phyloP scores from a whole-genome alignment of 2,113 vertebrate genomes.

The Xyrauchen texanus region DNA sequence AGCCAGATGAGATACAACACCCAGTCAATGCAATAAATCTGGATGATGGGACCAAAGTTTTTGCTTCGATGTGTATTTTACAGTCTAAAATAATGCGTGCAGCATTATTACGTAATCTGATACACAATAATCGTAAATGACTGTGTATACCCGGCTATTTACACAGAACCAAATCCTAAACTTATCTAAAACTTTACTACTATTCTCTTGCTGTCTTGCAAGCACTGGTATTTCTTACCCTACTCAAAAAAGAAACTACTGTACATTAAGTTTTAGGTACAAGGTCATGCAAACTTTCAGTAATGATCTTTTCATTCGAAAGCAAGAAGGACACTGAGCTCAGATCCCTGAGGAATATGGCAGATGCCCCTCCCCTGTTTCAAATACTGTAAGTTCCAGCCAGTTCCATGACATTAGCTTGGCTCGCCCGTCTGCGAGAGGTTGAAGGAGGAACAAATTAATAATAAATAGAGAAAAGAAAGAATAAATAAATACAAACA shows the following conservation, averaged over 20 bases:
- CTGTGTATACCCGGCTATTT: not conserved
- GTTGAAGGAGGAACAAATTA: slow-evolving; percentile 45
- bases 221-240: not conserved
- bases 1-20: no score
- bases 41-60: no score
- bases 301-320: slow-evolving; percentile 6
- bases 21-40: no score
- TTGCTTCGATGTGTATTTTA: no score
- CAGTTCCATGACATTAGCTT: slow-evolving; percentile 42
- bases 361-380: slow-evolving; percentile 9
- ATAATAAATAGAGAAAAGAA: slow-evolving; percentile 54
- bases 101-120: no score
- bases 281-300: not conserved
- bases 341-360: not conserved
- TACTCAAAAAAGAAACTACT: not conserved
- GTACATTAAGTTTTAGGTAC: not conserved
- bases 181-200: not conserved
- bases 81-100: no score
- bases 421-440: slow-evolving; percentile 22
- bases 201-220: not conserved
- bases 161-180: not conserved
- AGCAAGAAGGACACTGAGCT: slow-evolving; percentile 14
- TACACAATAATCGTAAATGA: no score
- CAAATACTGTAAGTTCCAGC: slow-evolving; percentile 7
- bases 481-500: slow-evolving; percentile 58